Percentiles rank a stretch among this genome's conserved stretches.
Conservation (phyloP, 2,888 invertebrate genomes). For the Caenorhabditis plicata region DNA sequence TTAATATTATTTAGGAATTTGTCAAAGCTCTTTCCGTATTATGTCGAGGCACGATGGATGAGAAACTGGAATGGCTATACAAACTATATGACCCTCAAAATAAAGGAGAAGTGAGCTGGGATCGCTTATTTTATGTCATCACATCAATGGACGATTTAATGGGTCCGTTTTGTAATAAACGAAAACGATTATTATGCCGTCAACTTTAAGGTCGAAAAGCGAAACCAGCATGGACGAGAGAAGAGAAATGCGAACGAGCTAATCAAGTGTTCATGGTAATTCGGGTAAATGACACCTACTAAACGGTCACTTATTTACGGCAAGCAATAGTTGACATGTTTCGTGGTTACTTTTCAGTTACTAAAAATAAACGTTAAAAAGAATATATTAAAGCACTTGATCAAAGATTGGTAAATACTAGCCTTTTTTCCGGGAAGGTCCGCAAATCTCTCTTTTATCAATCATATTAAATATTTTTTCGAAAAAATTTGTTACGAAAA, state of each 20-base stretch:
- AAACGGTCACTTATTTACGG: background rate
- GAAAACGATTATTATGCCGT: background rate
- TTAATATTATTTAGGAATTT: slow-evolving; percentile 47
- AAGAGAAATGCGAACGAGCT: slow-evolving; percentile 43
- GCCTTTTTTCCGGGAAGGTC: too few species aligned
- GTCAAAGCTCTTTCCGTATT: slow-evolving; percentile 56
- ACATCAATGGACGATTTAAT: slow-evolving; percentile 61
- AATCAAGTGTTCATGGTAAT: slow-evolving; percentile 47
- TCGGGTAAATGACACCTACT: slow-evolving; percentile 4
- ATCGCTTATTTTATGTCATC: slow-evolving; percentile 55
- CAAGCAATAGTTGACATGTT: background rate
- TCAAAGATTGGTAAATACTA: too few species aligned
- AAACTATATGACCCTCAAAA: slow-evolving; percentile 58
- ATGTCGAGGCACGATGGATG: slow-evolving; percentile 56
- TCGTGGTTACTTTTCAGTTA: too few species aligned
- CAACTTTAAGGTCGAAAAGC: slow-evolving; percentile 42
- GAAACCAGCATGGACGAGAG: slow-evolving; percentile 39
- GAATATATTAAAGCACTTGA: too few species aligned
- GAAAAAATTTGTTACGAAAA: too few species aligned
- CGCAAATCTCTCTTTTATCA: too few species aligned
- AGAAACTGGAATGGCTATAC: slow-evolving; percentile 60
- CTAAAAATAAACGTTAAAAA: too few species aligned
- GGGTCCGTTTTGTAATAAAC: slow-evolving; percentile 31
- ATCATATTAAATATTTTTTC: too few species aligned
- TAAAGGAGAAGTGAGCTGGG: slow-evolving; percentile 55